Evolutionary conservation across 1,140 invertebrate species (phyloP).

Genomic region (Megathymus violae): DNA sequence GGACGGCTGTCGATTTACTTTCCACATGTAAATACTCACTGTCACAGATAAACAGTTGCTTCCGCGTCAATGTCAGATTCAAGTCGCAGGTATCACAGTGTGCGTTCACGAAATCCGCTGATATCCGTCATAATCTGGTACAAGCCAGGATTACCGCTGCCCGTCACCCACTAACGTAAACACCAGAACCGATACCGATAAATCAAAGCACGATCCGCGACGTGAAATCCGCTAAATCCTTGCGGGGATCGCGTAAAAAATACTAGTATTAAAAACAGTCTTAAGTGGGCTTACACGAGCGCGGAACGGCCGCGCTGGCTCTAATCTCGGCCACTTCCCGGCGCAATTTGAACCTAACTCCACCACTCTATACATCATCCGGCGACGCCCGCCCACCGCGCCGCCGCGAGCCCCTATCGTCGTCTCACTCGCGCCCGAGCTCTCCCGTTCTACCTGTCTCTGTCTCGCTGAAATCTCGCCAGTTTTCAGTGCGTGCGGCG

Average conservation of each 20-base stretch:
- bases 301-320: constrained; percentile 80
- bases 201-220: constrained; percentile 80
- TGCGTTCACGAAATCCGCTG: constrained; percentile 70
- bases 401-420: constrained; percentile 49
- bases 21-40: constrained; percentile 23
- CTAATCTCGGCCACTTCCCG: constrained; percentile 88
- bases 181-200: constrained; percentile 79
- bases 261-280: constrained; percentile 83
- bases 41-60: constrained; percentile 10
- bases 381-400: constrained; percentile 74
- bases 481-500: constrained; percentile 71
- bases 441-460: constrained; percentile 43
- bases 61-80: constrained; percentile 17
- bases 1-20: background rate
- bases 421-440: constrained; percentile 55
- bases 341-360: constrained; percentile 87
- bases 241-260: constrained; percentile 82
- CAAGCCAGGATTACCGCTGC: constrained; percentile 75
- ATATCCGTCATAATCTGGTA: constrained; percentile 79
- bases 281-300: constrained; percentile 82
- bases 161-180: constrained; percentile 79
- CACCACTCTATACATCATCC: constrained; percentile 87
- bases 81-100: constrained; percentile 52
- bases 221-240: constrained; percentile 81
- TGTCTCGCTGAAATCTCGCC: constrained; percentile 70